These are phyloP conservation scores for Meriones psammophilus DNA, from an alignment of 2,797 vertebrate species.

Conservation along the genomic window DNA sequence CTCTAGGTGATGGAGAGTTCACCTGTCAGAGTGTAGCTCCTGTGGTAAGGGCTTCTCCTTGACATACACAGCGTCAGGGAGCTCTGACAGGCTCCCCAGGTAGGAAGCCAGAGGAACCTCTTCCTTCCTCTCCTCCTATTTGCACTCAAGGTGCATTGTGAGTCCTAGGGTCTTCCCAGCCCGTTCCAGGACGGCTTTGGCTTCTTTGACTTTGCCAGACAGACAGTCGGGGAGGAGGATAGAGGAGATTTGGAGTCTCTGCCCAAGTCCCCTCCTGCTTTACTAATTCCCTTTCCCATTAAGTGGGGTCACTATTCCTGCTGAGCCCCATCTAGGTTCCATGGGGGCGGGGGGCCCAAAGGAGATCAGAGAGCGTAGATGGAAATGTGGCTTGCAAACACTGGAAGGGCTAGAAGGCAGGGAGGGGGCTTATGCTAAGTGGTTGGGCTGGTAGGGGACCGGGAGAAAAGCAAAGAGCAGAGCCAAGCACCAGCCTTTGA, in stretches of 20 bases:
- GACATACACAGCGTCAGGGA: not conserved
- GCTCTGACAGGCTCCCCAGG: not conserved
- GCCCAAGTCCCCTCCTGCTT: not conserved
- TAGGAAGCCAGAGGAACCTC: not conserved
- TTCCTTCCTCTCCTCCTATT: not conserved
- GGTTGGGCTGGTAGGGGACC: not conserved
- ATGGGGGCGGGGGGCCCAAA: not conserved
- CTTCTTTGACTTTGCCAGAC: not conserved
- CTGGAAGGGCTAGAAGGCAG: not conserved
- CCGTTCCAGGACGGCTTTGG: not conserved
- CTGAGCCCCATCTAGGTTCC: not conserved
- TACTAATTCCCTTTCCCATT: not conserved
- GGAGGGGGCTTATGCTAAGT: not conserved
- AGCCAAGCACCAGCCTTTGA: not conserved
- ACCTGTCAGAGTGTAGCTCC: not conserved
- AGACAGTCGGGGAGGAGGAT: not conserved
- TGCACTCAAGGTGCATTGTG: no score
- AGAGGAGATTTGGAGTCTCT: not conserved
- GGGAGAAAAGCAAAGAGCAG: not conserved
- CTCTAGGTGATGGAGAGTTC: not conserved
- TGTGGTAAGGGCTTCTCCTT: not conserved
- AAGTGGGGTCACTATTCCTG: not conserved
- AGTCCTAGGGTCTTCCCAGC: not conserved
- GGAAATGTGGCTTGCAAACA: not conserved
- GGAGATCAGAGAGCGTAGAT: conserved; percentile 16